Evolutionary conservation across 64 coral and sea anemone species (phyloP), one percentile per base, ranked within the genome.

Genomic region (Hydrozoanthus tunicans): DNA sequence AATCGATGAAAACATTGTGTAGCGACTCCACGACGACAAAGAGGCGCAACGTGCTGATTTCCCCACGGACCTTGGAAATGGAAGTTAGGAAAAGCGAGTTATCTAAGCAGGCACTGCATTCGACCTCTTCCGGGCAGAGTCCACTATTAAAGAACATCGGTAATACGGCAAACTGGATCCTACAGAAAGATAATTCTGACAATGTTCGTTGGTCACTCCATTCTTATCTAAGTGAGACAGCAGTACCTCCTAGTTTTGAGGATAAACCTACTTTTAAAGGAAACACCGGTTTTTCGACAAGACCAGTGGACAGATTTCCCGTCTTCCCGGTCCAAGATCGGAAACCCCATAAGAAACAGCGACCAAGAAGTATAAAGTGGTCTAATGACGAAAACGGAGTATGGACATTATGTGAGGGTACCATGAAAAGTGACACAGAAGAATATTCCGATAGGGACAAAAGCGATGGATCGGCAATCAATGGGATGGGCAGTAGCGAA

Each of bases 371-470:
- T 58, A 71, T 86, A 71, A 86, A 86, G 14, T 86, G 82, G 82
- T 25, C 53, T 51, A 86, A 86, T 14, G 82, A 86, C 56, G 64
- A 86, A 54, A 86, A 86, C 32, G 82, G 82, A 57, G 82, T 86
- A 9, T 86, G 82, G 82, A 71, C 52, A 2, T 65, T 86, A 65
- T 86, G 82, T 53, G 82, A 86, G 71, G 82, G 71, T 51, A 86
- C 4, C 8, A n/a, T 71, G 8, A 71, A 53, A 86, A 58, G 15
- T 57, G 64, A 86, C 27, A 57, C 53, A 26, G 82, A 86, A 13
- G 82, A 58, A 56, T 23, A 5, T 13, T 70, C 82, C 5, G 15
- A 55, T 25, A 20, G 1, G 23, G 57, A 62, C 12, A 62, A 62
- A 32, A 71, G 57, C 5, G 53, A 24, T 72, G 6, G 4, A 71